Evolutionary conservation across 1,140 invertebrate species (phyloP), one percentile per base, ranked within the genome.

Genomic region (Argopecten irradians): DNA sequence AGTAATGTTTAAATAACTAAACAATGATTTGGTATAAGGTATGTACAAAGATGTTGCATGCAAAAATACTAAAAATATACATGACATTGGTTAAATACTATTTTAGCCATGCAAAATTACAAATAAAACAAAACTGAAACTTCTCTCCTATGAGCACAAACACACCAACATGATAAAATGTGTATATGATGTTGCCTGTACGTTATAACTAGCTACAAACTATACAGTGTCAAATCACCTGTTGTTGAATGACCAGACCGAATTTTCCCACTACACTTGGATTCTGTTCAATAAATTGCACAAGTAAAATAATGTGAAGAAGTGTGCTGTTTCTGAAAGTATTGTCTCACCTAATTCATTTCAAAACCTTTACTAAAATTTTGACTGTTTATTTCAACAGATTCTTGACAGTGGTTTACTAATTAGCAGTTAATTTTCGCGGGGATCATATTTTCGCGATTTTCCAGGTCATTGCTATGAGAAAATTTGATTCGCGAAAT

Each of bases 221-320:
- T 46, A 5, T 71, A 71, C 1, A 11, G n/a, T 71, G 55, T 71
- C 55, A 71, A 28, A 22, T 22, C 28, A 71, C 55, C 55, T 71
- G 22, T 71, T 71, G 22, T 5, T n/a, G 22, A 28, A 11, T 71
- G 55, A 71, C n/a, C 22, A 71, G 22, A 71, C 8, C 55, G 55
- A 71, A 71, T 11, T 71, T 71, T 71, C 55, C 55, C 55, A 71
- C 16, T 71, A 71, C 55, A n/a, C 55, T 71, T 71, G 55, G 55
- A 71, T 71, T 71, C 55, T 71, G 55, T 71, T 71, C n/a, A 71
- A 71, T 8, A 71, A n/a, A 71, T 71, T 71, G 28, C 55, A 39
- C 36, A 71, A 28, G 43, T 2, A 71, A n/a, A 71, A 5, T 71
- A 71, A 71, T 39, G 13, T 71, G 55, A 1, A 71, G 8, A 28